Evolutionary conservation across 2,888 invertebrate genomes (phyloP).

Genomic region (Anthoptus insignis): DNA sequence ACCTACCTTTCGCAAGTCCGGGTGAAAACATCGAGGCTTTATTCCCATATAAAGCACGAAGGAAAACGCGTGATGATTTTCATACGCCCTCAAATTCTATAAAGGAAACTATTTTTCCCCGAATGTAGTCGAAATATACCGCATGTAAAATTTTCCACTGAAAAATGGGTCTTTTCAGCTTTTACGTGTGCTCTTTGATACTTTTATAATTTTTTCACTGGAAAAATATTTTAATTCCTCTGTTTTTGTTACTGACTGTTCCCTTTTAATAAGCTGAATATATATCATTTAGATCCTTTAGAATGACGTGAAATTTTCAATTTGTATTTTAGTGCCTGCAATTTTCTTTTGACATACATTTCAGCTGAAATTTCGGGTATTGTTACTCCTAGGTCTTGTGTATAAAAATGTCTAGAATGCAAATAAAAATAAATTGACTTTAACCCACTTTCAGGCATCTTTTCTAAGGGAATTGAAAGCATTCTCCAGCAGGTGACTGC

Average conservation of each 20-base stretch:
- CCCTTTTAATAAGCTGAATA: background rate
- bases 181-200: slow-evolving; percentile 6
- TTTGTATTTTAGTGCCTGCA: too few relatives aligned
- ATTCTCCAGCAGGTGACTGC: too few relatives aligned
- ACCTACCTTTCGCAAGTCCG: slow-evolving; percentile 50
- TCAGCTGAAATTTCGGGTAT: too few relatives aligned
- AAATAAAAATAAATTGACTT: too few relatives aligned
- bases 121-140: slow-evolving; percentile 21
- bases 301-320: too few relatives aligned
- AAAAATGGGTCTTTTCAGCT: slow-evolving; percentile 31
- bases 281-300: too few relatives aligned
- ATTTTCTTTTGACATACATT: too few relatives aligned
- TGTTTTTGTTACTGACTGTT: background rate
- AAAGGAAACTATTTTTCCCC: slow-evolving; percentile 33
- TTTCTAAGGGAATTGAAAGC: too few relatives aligned
- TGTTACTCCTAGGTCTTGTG: too few relatives aligned
- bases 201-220: background rate
- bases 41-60: slow-evolving; percentile 66
- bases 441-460: too few relatives aligned
- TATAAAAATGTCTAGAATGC: too few relatives aligned
- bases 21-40: slow-evolving; percentile 66
- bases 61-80: slow-evolving; percentile 62
- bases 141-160: slow-evolving; percentile 36
- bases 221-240: background rate
- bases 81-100: slow-evolving; percentile 46